phyloP scores from a whole-genome alignment of 2,888 invertebrate species.

The Acanthococcus lagerstroemiae region DNA sequence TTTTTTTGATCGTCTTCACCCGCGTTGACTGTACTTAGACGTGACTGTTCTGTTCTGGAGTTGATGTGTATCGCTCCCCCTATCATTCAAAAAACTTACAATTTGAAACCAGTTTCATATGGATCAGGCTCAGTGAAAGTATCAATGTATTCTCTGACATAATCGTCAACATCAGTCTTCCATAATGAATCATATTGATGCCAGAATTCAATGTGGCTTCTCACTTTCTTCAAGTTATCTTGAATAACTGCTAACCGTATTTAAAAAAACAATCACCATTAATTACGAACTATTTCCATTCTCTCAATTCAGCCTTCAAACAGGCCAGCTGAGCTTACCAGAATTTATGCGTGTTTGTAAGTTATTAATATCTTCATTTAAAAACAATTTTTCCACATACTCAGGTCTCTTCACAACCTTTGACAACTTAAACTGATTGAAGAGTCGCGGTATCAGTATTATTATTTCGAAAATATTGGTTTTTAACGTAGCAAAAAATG shows the following conservation, averaged over 20 bases:
- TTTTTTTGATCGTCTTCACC: too few species aligned
- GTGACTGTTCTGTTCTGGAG: too few species aligned
- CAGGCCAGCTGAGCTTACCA: neutral
- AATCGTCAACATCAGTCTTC: conserved; percentile 1
- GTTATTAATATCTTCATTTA: conserved; percentile 1
- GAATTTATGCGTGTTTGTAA: neutral
- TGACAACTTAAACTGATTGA: conserved; percentile 5
- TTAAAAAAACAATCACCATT: too few species aligned
- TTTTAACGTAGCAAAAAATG: conserved; percentile 3
- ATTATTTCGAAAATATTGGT: neutral
- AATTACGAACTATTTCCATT: neutral
- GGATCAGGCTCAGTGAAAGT: neutral
- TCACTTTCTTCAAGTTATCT: neutral
- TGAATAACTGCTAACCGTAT: too few species aligned
- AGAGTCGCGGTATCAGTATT: conserved; percentile 4
- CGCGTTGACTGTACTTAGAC: too few species aligned
- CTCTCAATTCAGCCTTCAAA: neutral
- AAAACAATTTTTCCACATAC: neutral
- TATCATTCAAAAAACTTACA: too few species aligned
- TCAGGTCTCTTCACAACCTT: neutral
- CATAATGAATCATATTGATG: conserved; percentile 5
- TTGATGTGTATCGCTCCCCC: too few species aligned
- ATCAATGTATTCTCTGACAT: neutral
- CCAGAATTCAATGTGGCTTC: neutral
- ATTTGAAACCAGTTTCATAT: neutral